Evolutionary conservation across 1,140 invertebrate genomes (phyloP).

Genomic region (Cherax quadricarinatus): DNA sequence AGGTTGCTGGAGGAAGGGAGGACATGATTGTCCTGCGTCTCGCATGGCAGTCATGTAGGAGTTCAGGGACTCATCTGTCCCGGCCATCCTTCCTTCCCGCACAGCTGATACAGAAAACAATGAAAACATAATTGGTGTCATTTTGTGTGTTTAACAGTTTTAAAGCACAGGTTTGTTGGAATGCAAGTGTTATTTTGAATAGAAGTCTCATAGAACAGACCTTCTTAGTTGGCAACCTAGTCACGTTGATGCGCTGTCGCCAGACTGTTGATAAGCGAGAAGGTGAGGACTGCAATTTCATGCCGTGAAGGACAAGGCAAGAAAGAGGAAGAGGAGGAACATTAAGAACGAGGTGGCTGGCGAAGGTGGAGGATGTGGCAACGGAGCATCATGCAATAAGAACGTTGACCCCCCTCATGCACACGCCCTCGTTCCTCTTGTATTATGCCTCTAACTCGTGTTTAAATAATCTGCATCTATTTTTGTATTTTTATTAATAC

Average conservation of each 20-base stretch:
- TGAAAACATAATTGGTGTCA: not conserved
- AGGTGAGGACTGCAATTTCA: not conserved
- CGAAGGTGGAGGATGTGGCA: constrained; percentile 22
- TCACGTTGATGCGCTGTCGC: not conserved
- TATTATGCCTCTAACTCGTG: not conserved
- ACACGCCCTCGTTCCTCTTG: constrained; percentile 26
- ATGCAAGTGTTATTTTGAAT: too few relatives aligned
- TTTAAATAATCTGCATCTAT: not conserved
- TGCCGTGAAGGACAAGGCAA: not conserved
- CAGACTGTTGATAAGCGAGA: not conserved
- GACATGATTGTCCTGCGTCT: not conserved
- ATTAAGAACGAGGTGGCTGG: not conserved
- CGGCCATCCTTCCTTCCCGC: too few relatives aligned
- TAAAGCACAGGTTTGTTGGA: not conserved
- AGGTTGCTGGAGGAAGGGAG: not conserved
- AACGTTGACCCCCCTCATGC: constrained; percentile 32
- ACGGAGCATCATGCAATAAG: constrained; percentile 47
- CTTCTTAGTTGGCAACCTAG: not conserved
- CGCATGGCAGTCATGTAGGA: not conserved
- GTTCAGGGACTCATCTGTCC: too few relatives aligned
- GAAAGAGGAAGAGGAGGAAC: not conserved
- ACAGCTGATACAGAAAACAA: too few relatives aligned
- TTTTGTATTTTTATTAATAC: not conserved
- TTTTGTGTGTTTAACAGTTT: not conserved
- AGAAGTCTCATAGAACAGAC: not conserved